Evolutionary conservation across 2,113 vertebrate genomes (phyloP).

Genomic region (Mandrillus leucophaeus): DNA sequence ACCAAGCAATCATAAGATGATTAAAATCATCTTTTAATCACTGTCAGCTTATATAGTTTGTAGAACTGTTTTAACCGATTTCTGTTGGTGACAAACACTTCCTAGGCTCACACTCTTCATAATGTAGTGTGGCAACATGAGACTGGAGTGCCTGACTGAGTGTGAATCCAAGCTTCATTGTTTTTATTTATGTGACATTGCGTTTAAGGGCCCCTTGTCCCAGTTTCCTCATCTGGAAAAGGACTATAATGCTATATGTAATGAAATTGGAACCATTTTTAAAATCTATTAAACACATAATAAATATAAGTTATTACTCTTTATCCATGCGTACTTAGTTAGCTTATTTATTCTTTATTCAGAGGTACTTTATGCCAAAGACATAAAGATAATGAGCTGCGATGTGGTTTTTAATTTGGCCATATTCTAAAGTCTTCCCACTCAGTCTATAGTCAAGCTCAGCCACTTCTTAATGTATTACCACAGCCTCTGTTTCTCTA

Average conservation of each 20-base stretch:
- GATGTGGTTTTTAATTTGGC: neutral
- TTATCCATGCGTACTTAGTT: neutral
- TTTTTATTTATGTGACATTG: neutral
- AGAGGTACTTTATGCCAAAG: neutral
- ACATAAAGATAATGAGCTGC: neutral
- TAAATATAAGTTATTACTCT: neutral
- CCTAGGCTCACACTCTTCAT: neutral
- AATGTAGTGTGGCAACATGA: neutral
- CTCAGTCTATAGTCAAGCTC: neutral
- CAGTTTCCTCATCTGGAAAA: neutral
- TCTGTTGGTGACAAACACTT: neutral
- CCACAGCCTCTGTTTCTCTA: neutral
- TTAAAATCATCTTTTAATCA: neutral
- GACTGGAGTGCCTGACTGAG: neutral
- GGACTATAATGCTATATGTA: neutral
- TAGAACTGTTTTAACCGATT: neutral
- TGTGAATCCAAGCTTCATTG: neutral
- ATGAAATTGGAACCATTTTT: neutral
- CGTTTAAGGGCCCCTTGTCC: neutral
- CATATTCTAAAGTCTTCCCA: neutral
- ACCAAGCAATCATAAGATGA: neutral
- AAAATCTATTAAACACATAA: neutral
- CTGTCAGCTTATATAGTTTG: neutral
- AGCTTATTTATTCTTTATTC: neutral
- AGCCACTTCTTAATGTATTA: neutral